Percentiles rank a stretch among this genome's conserved stretches.
Conservation (phyloP, 2,797 vertebrate genomes). For the Coregonus sp. region DNA sequence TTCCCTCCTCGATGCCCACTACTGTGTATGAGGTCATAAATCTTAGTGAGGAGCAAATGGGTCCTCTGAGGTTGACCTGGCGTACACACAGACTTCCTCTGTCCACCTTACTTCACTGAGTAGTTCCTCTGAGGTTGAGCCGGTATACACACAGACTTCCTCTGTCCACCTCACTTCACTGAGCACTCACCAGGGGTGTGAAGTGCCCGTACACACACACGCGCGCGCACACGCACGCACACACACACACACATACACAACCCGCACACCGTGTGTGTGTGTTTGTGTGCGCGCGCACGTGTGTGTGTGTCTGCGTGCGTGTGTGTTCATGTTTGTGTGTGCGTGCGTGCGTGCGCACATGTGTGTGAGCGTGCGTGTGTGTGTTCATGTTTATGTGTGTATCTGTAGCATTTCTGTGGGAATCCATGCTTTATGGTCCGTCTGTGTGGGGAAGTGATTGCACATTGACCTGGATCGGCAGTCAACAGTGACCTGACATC, state of each 20-base stretch:
- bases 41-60: conserved; percentile 25
- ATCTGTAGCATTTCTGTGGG: neutral
- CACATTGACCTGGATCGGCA: neutral
- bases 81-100: conserved; percentile 4
- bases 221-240: neutral
- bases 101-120: conserved; percentile 1
- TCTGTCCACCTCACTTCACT: neutral
- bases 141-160: neutral
- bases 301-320: too few relatives aligned
- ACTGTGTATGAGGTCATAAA: conserved; percentile 29
- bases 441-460: neutral
- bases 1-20: neutral
- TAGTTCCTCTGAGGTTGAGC: neutral
- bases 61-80: conserved; percentile 9
- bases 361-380: too few relatives aligned
- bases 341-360: too few relatives aligned
- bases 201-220: conserved; percentile 11
- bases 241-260: too few relatives aligned
- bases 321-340: too few relatives aligned
- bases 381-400: too few relatives aligned
- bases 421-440: neutral
- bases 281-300: too few relatives aligned
- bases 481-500: neutral
- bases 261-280: too few relatives aligned
- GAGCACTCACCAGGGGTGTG: conserved; percentile 1